Base-by-base conservation (phyloP, 2,888 invertebrate genomes). In the Netelia inedita region DNA sequence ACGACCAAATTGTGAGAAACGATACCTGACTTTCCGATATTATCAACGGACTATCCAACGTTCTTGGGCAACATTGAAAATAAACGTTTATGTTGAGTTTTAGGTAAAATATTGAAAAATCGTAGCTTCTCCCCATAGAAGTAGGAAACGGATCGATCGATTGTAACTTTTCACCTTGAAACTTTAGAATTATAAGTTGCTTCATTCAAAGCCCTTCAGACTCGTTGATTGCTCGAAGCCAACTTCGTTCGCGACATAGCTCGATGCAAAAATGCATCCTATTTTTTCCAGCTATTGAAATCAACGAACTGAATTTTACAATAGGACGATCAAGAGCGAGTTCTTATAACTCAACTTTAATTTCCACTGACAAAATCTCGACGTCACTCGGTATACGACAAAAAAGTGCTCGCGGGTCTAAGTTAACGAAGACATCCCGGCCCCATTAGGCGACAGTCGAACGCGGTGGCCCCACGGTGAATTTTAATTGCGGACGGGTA, bases 401-500 rank as follows among this genome's bases (percentile, higher is more conserved):
- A 79, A 57, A 23, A 63, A 46, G 46, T 46, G 46, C 79, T 83
- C 74, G 53, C 74, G 69, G 78, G 53, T 55, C 69, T 61, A 68
- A 81, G 72, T 79, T 86, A 87, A 86, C 86, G 84, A 84, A 79
- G 86, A 85, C 81, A 87, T 80, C 65, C 63, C 86, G 83, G 75
- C 76, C 80, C 86, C 85, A 86, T 87, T 87, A 83, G 79, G 71
- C 63, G 71, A 78, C 74, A 63, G 82, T 75, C 21, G 78, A 68
- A 75, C 43, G 68, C 69, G 41, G 35, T 46, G 19, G 41, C 5
- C 75, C 69, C 74, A 66, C 57, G 50, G 81, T 82, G 68, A 66
- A 59, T 86, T 87, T 86, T 87, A 87, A 87, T 87, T 85, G 87
- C 85, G 75, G 82, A 76, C 81, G 81, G 79, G 86, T 86, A 78